A percentile compares a stretch with the other conserved stretches of the same genome.
phyloP scores from a whole-genome alignment of 2,113 vertebrate genomes.

The Motacilla tschutschensis region DNA sequence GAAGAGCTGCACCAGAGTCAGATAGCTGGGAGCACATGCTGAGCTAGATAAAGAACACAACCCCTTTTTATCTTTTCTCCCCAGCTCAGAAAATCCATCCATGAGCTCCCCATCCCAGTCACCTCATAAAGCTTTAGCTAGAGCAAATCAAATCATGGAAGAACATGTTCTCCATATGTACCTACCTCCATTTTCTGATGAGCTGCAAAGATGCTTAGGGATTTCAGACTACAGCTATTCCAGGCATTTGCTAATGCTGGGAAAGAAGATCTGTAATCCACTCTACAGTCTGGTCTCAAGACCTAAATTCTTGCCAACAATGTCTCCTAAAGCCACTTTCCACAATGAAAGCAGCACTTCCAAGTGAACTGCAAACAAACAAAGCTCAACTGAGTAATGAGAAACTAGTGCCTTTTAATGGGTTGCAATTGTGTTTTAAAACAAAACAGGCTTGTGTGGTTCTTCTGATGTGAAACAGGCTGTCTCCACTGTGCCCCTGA shows the following conservation, averaged over 20 bases:
- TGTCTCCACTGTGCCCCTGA: neutral
- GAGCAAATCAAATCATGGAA: neutral
- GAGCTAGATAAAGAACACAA: neutral
- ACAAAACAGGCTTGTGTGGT: neutral
- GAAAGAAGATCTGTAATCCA: neutral
- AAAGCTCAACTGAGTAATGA: accelerated
- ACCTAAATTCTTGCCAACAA: neutral
- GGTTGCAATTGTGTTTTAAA: neutral
- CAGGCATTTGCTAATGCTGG: neutral
- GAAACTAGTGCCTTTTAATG: neutral
- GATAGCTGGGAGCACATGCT: neutral
- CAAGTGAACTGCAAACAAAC: accelerated
- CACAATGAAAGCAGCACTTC: accelerated
- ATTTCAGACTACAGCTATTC: neutral
- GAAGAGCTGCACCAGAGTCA: neutral
- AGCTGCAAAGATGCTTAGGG: neutral
- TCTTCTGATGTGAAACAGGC: neutral
- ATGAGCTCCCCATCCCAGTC: neutral
- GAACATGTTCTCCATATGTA: neutral
- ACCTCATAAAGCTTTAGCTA: neutral
- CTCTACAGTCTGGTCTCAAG: neutral
- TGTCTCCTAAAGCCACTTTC: neutral
- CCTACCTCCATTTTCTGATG: neutral
- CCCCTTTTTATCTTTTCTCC: neutral
- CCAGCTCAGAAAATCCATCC: neutral